Evolutionary conservation across 2,797 vertebrate species (phyloP).

Genomic region (Rhinoraja longicauda): DNA sequence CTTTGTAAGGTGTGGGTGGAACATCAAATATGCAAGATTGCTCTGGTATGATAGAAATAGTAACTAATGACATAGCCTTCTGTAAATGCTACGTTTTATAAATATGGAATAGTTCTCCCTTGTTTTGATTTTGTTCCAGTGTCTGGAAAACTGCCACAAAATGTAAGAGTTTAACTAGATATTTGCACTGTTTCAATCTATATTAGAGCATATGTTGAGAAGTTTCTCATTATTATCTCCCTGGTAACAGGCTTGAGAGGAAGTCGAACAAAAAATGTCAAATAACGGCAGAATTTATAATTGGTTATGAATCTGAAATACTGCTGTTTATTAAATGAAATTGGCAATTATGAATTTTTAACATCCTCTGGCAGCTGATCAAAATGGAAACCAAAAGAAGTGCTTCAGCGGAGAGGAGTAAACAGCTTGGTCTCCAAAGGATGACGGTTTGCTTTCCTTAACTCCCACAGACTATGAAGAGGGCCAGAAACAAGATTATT

Average conservation of each 20-base stretch:
- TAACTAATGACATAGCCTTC: background rate
- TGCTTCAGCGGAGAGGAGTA: background rate
- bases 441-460: background rate
- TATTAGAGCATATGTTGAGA: background rate
- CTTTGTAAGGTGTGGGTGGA: background rate
- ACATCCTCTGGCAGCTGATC: background rate
- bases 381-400: background rate
- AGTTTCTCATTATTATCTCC: slow-evolving; percentile 19
- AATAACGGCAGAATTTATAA: background rate
- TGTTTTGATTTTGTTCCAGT: background rate
- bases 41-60: background rate
- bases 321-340: background rate
- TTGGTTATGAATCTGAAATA: background rate
- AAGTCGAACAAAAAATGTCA: background rate
- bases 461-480: background rate
- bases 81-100: background rate
- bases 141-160: background rate
- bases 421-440: background rate
- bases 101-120: background rate
- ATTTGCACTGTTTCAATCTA: background rate
- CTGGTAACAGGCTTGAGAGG: background rate
- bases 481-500: background rate
- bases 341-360: background rate
- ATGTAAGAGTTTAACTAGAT: background rate
- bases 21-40: background rate